These are phyloP conservation scores for Pogonus chalceus DNA, from an alignment of 1,140 invertebrate genomes.

Conservation along the genomic window DNA sequence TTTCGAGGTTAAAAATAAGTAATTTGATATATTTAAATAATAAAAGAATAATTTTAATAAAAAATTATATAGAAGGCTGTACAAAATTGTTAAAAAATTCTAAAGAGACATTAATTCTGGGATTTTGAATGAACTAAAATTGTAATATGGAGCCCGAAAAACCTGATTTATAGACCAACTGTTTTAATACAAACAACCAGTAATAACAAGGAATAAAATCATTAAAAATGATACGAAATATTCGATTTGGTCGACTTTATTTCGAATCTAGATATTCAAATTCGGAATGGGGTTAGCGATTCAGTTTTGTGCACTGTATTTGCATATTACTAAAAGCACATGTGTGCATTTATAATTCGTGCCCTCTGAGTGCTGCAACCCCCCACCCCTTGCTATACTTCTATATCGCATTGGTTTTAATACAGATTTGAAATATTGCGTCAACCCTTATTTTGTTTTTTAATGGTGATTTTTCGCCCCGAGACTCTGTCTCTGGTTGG, in stretches of 20 bases:
- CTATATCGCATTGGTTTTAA: background rate
- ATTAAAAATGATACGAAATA: background rate
- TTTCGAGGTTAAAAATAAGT: too few species aligned
- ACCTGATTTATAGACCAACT: constrained; percentile 7
- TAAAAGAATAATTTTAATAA: too few species aligned
- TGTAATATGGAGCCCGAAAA: constrained; percentile 1
- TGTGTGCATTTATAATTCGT: constrained; percentile 1
- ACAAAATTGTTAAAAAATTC: constrained; percentile 2
- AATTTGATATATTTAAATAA: background rate
- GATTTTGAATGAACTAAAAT: constrained; percentile 5
- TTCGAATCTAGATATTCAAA: constrained; percentile 3
- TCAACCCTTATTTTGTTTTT: constrained; percentile 4
- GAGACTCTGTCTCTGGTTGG: too few species aligned
- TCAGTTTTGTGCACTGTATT: background rate
- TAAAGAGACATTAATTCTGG: constrained; percentile 1
- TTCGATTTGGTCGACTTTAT: background rate
- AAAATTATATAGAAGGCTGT: background rate
- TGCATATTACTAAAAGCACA: background rate
- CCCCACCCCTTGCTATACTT: too few species aligned
- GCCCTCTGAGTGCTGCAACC: background rate
- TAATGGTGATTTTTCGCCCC: background rate
- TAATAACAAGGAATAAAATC: too few species aligned
- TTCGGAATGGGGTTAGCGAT: background rate
- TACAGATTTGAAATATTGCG: background rate
- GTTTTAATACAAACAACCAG: background rate